Conservation (phyloP, 1,140 invertebrate species). For the Mamestra configurata region DNA sequence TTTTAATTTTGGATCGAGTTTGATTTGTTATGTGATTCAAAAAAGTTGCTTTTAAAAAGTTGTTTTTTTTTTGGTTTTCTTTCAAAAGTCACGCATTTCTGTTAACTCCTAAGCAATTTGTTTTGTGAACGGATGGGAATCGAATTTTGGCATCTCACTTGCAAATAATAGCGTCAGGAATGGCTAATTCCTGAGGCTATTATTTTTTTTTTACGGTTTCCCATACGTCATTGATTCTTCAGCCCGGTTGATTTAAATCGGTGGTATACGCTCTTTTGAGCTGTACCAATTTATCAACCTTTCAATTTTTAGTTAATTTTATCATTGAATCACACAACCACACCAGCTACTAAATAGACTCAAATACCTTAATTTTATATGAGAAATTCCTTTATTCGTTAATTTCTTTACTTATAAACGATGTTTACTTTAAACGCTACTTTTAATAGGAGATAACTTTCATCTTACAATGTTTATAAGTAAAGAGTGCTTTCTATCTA, state of each 20-base stretch:
- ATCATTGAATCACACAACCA: constrained; percentile 14
- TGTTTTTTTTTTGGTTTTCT: no score
- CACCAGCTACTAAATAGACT: background rate
- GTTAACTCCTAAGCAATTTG: no score
- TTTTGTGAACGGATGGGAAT: no score
- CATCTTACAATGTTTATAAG: constrained; percentile 30
- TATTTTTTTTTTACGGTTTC: no score
- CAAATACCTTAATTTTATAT: background rate
- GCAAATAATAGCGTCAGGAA: no score
- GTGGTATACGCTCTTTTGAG: background rate
- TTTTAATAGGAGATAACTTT: background rate
- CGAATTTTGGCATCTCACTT: no score
- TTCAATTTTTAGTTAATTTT: background rate
- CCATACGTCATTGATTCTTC: no score
- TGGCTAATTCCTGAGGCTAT: no score
- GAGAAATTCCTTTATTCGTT: constrained; percentile 1
- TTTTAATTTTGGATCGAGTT: constrained; percentile 48
- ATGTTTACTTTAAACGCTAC: background rate
- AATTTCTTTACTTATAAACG: constrained; percentile 38
- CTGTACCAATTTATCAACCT: background rate
- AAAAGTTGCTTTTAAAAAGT: background rate
- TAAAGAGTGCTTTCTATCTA: constrained; percentile 35
- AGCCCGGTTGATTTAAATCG: background rate
- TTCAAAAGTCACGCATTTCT: no score
- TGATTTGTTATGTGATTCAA: constrained; percentile 35